Conservation (phyloP, 2,888 invertebrate species). For the Agrochola litura region DNA sequence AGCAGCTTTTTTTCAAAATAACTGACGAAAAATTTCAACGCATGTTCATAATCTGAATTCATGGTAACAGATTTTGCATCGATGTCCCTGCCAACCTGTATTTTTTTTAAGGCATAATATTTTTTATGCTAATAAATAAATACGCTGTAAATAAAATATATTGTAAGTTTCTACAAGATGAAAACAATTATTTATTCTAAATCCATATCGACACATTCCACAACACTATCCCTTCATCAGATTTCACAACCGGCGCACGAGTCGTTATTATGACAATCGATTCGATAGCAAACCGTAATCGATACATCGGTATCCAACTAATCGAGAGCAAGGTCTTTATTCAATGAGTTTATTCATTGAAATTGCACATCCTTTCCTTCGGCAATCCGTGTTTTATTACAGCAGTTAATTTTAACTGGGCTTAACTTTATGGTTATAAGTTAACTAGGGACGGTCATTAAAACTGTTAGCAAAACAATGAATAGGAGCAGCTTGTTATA, state of each 20-base stretch:
- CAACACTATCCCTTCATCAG: slow-evolving; percentile 49
- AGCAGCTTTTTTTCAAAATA: too few relatives aligned
- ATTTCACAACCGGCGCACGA: slow-evolving; percentile 64
- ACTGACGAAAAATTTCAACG: too few relatives aligned
- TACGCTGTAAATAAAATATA: neutral
- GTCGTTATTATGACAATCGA: slow-evolving; percentile 66
- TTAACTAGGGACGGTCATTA: slow-evolving; percentile 2
- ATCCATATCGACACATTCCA: slow-evolving; percentile 3
- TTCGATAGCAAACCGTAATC: slow-evolving; percentile 59
- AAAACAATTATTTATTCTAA: neutral
- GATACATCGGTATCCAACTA: slow-evolving; percentile 57
- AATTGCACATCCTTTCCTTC: slow-evolving; percentile 51
- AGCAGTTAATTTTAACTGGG: slow-evolving; percentile 32
- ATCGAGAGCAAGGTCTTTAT: slow-evolving; percentile 64
- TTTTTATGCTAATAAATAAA: too few relatives aligned
- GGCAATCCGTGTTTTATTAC: slow-evolving; percentile 29
- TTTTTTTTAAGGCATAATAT: neutral
- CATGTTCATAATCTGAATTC: too few relatives aligned
- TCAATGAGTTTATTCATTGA: slow-evolving; percentile 44
- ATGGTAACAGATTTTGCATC: too few relatives aligned
- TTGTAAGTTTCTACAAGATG: neutral
- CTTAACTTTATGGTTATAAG: slow-evolving; percentile 28
- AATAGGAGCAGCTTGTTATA: neutral
- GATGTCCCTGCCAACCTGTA: too few relatives aligned
- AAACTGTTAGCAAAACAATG: neutral